These are phyloP conservation scores for Pantherophis vulpinus DNA, from an alignment of 2,797 vertebrate genomes.

Conservation along the genomic window DNA sequence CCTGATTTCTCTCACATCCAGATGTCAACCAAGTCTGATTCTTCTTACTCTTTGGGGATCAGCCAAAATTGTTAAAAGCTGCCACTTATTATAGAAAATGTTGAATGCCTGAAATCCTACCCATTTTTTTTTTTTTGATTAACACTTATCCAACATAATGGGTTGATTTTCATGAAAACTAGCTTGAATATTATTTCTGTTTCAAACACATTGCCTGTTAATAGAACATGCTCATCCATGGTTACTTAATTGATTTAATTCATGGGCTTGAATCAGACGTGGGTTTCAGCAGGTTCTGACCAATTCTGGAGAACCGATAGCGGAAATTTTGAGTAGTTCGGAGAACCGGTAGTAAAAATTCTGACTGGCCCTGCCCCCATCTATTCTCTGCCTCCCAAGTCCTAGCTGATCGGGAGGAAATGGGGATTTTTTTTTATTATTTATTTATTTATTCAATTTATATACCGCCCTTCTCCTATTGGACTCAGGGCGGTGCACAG, in stretches of 20 bases:
- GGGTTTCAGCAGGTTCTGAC: too few species aligned
- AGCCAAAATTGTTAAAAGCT: background rate
- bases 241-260: background rate
- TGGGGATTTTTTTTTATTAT: too few species aligned
- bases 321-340: too few species aligned
- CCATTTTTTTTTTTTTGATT: background rate
- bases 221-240: background rate
- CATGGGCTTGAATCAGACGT: background rate
- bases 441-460: too few species aligned
- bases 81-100: background rate
- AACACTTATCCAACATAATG: background rate
- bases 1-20: background rate
- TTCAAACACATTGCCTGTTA: background rate
- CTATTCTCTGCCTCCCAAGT: too few species aligned
- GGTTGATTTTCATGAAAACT: background rate
- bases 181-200: background rate
- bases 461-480: too few species aligned
- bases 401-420: too few species aligned
- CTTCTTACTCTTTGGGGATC: background rate
- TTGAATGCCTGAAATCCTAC: background rate
- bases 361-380: too few species aligned
- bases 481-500: too few species aligned
- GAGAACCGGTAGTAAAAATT: too few species aligned
- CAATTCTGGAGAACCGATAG: too few species aligned
- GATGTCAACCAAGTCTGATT: background rate